Conservation (phyloP, 2,888 invertebrate genomes). For the Crocallis elinguaria region DNA sequence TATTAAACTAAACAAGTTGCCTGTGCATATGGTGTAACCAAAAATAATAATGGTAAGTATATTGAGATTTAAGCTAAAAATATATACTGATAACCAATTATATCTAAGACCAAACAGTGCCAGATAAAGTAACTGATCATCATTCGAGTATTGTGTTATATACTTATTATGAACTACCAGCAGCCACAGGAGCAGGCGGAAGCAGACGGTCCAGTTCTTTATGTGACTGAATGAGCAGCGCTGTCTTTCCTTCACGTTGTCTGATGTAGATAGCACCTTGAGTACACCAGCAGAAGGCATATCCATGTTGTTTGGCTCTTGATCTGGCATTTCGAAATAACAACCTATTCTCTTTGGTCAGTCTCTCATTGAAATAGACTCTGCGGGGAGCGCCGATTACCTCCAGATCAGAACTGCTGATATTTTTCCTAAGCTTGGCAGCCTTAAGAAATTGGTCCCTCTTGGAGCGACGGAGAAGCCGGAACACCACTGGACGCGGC, state of each 20-base stretch:
- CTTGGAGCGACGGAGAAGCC: constrained; percentile 3
- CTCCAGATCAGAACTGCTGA: constrained; percentile 1
- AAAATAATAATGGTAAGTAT: no score
- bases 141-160: neutral
- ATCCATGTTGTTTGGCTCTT: constrained; percentile 2
- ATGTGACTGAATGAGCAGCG: neutral
- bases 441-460: constrained; percentile 3
- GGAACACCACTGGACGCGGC: constrained; percentile 14
- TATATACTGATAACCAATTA: neutral
- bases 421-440: neutral
- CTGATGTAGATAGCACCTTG: constrained; percentile 5
- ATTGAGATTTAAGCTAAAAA: no score
- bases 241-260: constrained; percentile 10
- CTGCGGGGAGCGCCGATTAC: neutral
- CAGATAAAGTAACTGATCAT: neutral
- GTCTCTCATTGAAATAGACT: constrained; percentile 7
- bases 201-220: constrained; percentile 6
- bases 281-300: constrained; percentile 9
- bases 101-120: neutral
- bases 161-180: neutral
- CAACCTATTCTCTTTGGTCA: constrained; percentile 1
- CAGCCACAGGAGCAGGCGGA: constrained; percentile 11
- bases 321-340: constrained; percentile 5
- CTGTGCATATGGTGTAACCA: no score
- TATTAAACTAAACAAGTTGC: no score